Conservation (phyloP, 2,888 invertebrate species). For the Drosophila siamana region DNA sequence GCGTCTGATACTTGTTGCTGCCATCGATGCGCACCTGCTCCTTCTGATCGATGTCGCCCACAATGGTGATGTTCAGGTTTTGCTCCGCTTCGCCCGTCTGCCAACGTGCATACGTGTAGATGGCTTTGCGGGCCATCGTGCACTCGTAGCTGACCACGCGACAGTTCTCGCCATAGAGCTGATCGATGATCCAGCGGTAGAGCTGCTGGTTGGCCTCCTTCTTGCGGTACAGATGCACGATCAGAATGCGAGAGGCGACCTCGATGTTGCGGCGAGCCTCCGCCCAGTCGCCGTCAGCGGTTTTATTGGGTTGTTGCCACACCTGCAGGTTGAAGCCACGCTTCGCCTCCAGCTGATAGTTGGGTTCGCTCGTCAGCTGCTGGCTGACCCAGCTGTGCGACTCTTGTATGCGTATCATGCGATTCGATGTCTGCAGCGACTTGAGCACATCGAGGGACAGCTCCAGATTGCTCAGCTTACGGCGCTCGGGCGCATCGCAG, state of each 20-base stretch:
- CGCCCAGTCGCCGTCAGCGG: constrained; percentile 17
- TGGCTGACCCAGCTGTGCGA: not conserved
- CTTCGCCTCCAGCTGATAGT: constrained; percentile 25
- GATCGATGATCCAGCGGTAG: constrained; percentile 21
- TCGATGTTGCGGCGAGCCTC: constrained; percentile 24
- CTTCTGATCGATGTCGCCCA: not conserved
- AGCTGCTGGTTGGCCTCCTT: not conserved
- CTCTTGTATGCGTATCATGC: constrained; percentile 5
- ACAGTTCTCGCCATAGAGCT: not conserved
- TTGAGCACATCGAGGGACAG: constrained; percentile 34
- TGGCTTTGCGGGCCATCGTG: constrained; percentile 33
- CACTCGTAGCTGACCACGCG: constrained; percentile 29
- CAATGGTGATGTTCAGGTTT: not conserved
- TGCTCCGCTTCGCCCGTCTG: not conserved
- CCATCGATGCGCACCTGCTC: not conserved
- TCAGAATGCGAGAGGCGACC: constrained; percentile 18
- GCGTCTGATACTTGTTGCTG: constrained; percentile 1
- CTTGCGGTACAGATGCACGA: not conserved
- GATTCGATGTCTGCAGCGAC: constrained; percentile 9
- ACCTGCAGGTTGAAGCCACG: not conserved
- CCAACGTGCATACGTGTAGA: constrained; percentile 18
- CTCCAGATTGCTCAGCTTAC: constrained; percentile 21
- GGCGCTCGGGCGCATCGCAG: constrained; percentile 16
- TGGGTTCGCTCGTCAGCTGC: not conserved
- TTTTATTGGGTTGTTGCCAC: not conserved